Conservation (phyloP, 1,140 invertebrate genomes). For the Bombus ignitus region DNA sequence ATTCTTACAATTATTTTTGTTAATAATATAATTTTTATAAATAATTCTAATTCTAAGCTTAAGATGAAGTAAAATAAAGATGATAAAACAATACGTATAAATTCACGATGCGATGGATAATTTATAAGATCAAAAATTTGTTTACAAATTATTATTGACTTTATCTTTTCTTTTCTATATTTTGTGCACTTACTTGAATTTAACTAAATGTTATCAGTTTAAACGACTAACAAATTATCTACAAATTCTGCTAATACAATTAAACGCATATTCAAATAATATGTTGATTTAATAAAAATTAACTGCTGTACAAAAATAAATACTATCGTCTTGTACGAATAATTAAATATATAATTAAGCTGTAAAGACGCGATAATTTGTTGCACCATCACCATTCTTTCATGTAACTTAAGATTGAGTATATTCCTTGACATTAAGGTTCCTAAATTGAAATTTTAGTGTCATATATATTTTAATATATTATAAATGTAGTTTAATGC, state of each 20-base stretch:
- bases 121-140: constrained; percentile 37
- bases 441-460: constrained; percentile 50
- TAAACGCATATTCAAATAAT: constrained; percentile 47
- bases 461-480: constrained; percentile 49
- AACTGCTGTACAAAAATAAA: constrained; percentile 81
- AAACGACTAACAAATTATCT: constrained; percentile 47
- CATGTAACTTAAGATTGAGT: constrained; percentile 62
- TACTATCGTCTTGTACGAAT: constrained; percentile 74
- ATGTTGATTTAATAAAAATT: constrained; percentile 69
- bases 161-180: constrained; percentile 52
- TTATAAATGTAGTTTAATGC: constrained; percentile 45
- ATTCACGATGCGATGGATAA: constrained; percentile 7
- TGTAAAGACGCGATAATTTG: constrained; percentile 68
- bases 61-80: constrained; percentile 15
- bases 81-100: constrained; percentile 1
- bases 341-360: constrained; percentile 75
- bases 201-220: constrained; percentile 44
- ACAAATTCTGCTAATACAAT: constrained; percentile 58
- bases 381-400: constrained; percentile 74
- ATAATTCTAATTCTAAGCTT: neutral
- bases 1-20: constrained; percentile 32
- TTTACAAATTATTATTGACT: constrained; percentile 62
- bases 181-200: constrained; percentile 24
- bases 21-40: constrained; percentile 26
- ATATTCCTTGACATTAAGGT: constrained; percentile 47